Conservation (phyloP, 2,888 invertebrate species). For the Thymelicus acteon region DNA sequence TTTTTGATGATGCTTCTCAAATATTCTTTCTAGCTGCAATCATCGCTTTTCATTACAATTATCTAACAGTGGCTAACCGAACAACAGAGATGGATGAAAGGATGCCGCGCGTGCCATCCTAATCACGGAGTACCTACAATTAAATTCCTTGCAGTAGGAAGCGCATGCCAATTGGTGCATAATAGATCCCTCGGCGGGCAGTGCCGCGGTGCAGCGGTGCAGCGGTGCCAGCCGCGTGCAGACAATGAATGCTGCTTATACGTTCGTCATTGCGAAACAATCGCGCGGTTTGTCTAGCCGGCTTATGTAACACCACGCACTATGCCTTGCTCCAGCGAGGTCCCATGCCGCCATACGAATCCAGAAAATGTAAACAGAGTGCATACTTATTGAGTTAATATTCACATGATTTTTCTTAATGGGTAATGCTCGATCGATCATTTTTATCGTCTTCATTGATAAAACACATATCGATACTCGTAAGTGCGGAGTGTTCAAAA, state of each 20-base stretch:
- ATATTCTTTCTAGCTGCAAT: too few species aligned
- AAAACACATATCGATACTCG: too few species aligned
- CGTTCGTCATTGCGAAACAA: constrained; percentile 28
- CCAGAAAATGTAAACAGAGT: neutral
- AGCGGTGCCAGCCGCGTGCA: constrained; percentile 4
- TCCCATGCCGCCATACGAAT: neutral
- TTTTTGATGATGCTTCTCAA: too few species aligned
- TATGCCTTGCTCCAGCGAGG: neutral
- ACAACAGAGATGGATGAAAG: too few species aligned
- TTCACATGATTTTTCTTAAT: too few species aligned
- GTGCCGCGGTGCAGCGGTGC: neutral
- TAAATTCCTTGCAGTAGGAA: constrained; percentile 33
- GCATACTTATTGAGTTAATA: too few species aligned
- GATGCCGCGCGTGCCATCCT: neutral
- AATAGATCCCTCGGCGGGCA: constrained; percentile 26
- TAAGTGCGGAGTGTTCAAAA: too few species aligned
- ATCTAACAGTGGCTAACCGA: too few species aligned
- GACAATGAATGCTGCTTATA: constrained; percentile 21
- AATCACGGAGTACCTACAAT: constrained; percentile 18
- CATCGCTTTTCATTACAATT: too few species aligned
- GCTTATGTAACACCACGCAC: constrained; percentile 13
- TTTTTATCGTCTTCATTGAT: too few species aligned
- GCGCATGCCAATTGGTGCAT: constrained; percentile 30
- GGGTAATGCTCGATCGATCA: too few species aligned
- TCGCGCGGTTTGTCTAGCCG: constrained; percentile 23